phyloP scores from a whole-genome alignment of 2,797 vertebrate species.

The Neosilurus hyrtlii region DNA sequence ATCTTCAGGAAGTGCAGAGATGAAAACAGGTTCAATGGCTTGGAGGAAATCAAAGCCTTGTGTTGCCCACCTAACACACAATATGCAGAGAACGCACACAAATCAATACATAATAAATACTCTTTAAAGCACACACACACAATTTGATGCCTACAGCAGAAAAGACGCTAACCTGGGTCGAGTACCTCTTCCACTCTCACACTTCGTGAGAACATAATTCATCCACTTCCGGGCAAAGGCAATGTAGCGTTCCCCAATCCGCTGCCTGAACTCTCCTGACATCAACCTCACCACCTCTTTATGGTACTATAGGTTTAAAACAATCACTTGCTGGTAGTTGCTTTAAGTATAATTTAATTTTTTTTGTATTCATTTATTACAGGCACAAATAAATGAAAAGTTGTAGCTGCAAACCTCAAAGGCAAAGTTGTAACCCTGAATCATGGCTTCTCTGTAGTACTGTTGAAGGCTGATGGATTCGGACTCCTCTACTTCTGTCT shows the following conservation, averaged over 20 bases:
- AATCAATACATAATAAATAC: not conserved
- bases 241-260: slow-evolving; percentile 96
- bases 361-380: too few relatives aligned
- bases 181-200: slow-evolving; percentile 97
- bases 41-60: slow-evolving; percentile 99
- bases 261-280: slow-evolving; percentile 95
- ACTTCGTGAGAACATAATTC: slow-evolving; percentile 97
- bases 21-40: slow-evolving; percentile 96
- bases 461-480: slow-evolving; percentile 91
- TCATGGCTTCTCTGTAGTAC: slow-evolving; percentile 97
- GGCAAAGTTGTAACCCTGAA: slow-evolving; percentile 97
- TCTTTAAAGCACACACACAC: not conserved
- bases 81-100: not conserved
- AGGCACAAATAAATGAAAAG: not conserved
- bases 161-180: slow-evolving; percentile 84
- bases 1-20: slow-evolving; percentile 95
- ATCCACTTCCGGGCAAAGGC: slow-evolving; percentile 97
- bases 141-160: not conserved
- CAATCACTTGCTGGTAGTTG: not conserved
- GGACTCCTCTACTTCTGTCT: slow-evolving; percentile 90
- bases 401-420: slow-evolving; percentile 83
- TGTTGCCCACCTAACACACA: slow-evolving; percentile 87
- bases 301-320: slow-evolving; percentile 82
- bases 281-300: slow-evolving; percentile 98
- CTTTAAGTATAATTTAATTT: not conserved